phyloP scores from a whole-genome alignment of 2,888 invertebrate genomes.

The Zaprionus lineosus region DNA sequence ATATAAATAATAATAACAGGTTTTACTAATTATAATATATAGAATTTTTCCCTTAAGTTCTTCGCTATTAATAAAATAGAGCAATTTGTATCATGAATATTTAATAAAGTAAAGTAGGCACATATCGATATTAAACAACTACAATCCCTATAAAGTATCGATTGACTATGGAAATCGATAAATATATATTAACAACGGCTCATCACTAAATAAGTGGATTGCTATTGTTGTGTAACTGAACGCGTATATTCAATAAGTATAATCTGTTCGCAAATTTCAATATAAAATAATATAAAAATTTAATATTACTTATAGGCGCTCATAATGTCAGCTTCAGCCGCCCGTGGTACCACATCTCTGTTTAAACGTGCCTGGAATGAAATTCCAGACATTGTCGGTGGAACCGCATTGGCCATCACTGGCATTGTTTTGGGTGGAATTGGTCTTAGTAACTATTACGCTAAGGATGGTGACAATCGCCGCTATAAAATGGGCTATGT shows the following conservation, averaged over 20 bases:
- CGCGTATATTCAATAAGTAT: slow-evolving; percentile 56
- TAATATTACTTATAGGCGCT: slow-evolving; percentile 14
- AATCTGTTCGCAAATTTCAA: background rate
- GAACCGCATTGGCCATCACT: slow-evolving; percentile 85
- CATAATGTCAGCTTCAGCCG: slow-evolving; percentile 75
- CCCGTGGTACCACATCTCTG: slow-evolving; percentile 74
- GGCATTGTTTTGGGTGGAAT: slow-evolving; percentile 84
- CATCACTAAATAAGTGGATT: slow-evolving; percentile 45
- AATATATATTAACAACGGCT: background rate
- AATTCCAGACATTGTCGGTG: slow-evolving; percentile 88
- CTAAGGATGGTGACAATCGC: slow-evolving; percentile 87
- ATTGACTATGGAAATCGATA: too few species aligned
- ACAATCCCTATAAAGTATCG: too few species aligned
- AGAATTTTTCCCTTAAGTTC: too few species aligned
- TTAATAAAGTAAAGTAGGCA: too few species aligned
- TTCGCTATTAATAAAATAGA: too few species aligned
- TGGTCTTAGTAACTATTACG: slow-evolving; percentile 84
- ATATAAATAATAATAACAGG: too few species aligned
- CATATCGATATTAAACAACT: too few species aligned
- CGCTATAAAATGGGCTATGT: slow-evolving; percentile 86
- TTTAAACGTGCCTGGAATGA: slow-evolving; percentile 85
- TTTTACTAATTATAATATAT: too few species aligned
- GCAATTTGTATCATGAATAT: too few species aligned
- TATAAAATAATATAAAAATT: background rate
- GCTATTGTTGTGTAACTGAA: slow-evolving; percentile 66